Evolutionary conservation across 2,888 invertebrate species (phyloP).

Genomic region (Trichacis sp.): DNA sequence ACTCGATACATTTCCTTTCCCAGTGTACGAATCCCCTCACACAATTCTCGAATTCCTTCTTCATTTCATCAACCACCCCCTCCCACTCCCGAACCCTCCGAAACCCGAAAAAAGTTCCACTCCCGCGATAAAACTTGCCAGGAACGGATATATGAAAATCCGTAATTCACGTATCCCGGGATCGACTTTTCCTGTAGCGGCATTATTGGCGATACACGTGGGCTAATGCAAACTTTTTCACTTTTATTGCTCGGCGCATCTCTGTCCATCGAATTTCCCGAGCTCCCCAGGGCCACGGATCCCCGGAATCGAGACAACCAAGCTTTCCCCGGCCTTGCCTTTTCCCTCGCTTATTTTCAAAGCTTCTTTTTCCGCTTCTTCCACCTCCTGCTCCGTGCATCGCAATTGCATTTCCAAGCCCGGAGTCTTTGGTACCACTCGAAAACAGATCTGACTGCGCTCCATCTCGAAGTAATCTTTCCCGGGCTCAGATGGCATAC

Average conservation of each 20-base stretch:
- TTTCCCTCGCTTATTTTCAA: constrained; percentile 23
- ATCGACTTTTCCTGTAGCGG: constrained; percentile 3
- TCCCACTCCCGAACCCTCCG: too few species aligned
- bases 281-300: constrained; percentile 39
- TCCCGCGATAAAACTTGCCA: neutral
- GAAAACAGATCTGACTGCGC: constrained; percentile 24
- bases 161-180: constrained; percentile 9
- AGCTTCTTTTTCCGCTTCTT: constrained; percentile 21
- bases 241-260: constrained; percentile 39
- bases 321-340: constrained; percentile 11
- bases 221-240: constrained; percentile 33
- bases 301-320: constrained; percentile 18
- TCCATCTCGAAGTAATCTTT: neutral
- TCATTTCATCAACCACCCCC: too few species aligned
- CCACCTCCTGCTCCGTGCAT: constrained; percentile 14
- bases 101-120: neutral
- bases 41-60: too few species aligned
- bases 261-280: constrained; percentile 44
- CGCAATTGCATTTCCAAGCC: constrained; percentile 40
- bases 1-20: too few species aligned
- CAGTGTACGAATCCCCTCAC: too few species aligned
- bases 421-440: constrained; percentile 16
- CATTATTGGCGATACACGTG: constrained; percentile 8
- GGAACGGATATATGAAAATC: neutral
- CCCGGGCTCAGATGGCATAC: neutral